Evolutionary conservation across 2,113 vertebrate genomes (phyloP), one percentile per base, ranked within the genome.

Genomic region (Otis tarda): DNA sequence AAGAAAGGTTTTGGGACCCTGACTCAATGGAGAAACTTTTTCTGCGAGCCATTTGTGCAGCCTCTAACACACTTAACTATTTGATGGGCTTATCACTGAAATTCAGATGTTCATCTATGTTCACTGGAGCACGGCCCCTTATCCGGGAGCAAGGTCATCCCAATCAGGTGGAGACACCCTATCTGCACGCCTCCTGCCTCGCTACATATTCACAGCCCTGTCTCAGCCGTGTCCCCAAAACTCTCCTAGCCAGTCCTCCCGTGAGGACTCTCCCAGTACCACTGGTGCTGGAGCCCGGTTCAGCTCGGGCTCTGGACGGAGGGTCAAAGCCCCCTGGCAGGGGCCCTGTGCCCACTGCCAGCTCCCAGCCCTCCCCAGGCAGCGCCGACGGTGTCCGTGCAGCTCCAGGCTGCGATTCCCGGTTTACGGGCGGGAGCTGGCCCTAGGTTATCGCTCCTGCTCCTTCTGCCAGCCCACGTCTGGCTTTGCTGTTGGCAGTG

Each of bases 1-100:
- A 97, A 97, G 89, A 96, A 94, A 95, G 95, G 78, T 33, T 94
- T 94, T 90, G 95, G 90, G 93, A 92, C 77, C 95, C 91, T 97
- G 96, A 97, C 87, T 97, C 96, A 97, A 74, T 92, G 61, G 63
- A 88, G 94, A 96, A 95, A 59, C 91, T 63, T 91, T 18, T 75
- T 96, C 93, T 90, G 82, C 15, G 7, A 74, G 24, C 70, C 90
- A 70, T 73, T 91, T 43, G 43, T 60, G 52, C 35, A 73, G 93
- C 79, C 88, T 89, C 77, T 94, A 83, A 96, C 70, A 64, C 87
- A 87, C 92, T 97, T 93, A 97, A 64, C 95, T 76, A 12, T 95
- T 96, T 96, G 94, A 95, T 93, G 88, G 81, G 93, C 80, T 96
- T 97, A 95, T 95, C 89, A 35, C 60, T 35, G 89, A 92, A 61